Conservation (phyloP, 2,797 vertebrate genomes). For the Natrix natrix region DNA sequence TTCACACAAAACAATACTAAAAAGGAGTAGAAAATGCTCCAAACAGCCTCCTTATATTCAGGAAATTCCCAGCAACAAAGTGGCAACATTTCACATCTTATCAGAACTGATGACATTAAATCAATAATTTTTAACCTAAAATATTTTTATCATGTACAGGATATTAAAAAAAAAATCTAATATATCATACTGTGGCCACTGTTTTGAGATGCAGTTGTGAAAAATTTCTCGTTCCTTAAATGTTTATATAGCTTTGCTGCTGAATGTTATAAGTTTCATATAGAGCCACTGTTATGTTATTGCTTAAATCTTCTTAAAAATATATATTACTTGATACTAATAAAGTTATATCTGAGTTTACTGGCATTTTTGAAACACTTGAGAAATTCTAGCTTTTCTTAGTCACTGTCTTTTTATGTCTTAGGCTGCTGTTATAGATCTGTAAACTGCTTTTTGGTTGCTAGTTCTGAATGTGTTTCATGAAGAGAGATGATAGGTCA, state of each 20-base stretch:
- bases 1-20: not conserved
- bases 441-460: not conserved
- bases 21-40: not conserved
- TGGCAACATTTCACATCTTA: not conserved
- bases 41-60: not conserved
- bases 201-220: not conserved
- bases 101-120: not conserved
- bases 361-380: not conserved
- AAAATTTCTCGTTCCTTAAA: not conserved
- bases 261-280: not conserved
- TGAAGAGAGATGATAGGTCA: not conserved
- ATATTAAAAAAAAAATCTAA: not conserved
- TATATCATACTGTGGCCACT: not conserved
- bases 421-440: not conserved
- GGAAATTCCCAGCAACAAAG: not conserved
- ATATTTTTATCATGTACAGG: not conserved
- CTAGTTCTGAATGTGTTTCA: not conserved
- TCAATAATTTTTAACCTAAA: not conserved
- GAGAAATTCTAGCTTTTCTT: not conserved
- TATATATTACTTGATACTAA: not conserved
- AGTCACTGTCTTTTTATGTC: not conserved
- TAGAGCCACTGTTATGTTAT: not conserved
- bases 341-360: not conserved
- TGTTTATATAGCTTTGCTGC: not conserved
- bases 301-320: not conserved